Percentiles rank a stretch among this genome's conserved stretches.
These are phyloP conservation scores for Panagrolaimus sp. DNA, from an alignment of 1,140 invertebrate genomes.

Conservation along the genomic window DNA sequence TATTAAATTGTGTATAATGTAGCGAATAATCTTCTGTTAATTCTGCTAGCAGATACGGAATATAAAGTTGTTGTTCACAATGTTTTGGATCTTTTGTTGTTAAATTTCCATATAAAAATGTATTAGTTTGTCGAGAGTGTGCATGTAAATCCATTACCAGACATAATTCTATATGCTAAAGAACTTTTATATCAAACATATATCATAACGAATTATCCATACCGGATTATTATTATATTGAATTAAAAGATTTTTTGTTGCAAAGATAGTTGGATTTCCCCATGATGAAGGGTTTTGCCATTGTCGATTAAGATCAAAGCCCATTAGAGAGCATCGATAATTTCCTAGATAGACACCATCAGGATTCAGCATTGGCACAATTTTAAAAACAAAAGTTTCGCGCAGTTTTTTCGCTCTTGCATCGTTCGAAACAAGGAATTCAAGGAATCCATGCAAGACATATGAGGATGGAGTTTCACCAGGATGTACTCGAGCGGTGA, in stretches of 20 bases:
- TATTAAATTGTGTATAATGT: conserved; percentile 79
- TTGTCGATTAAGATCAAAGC: conserved; percentile 80
- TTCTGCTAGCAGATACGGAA: conserved; percentile 78
- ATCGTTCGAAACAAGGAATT: conserved; percentile 67
- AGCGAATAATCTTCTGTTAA: conserved; percentile 76
- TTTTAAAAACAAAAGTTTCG: conserved; percentile 74
- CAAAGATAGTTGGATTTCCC: conserved; percentile 79
- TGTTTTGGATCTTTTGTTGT: conserved; percentile 78
- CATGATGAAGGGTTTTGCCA: conserved; percentile 82
- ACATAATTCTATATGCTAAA: conserved; percentile 41
- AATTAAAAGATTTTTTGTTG: conserved; percentile 71
- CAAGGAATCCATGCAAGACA: conserved; percentile 74
- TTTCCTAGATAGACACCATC: conserved; percentile 64
- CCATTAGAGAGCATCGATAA: conserved; percentile 74
- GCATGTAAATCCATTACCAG: conserved; percentile 71
- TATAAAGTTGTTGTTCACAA: conserved; percentile 76
- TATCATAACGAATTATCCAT: neutral
- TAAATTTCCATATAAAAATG: conserved; percentile 87
- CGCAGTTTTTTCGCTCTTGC: conserved; percentile 66
- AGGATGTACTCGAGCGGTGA: conserved; percentile 74
- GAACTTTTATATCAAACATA: neutral
- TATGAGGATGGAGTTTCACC: conserved; percentile 80
- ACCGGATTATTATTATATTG: conserved; percentile 62
- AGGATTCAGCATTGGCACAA: conserved; percentile 90
- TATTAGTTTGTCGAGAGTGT: conserved; percentile 77